phyloP scores from a whole-genome alignment of 2,888 invertebrate species.

The Strigamia maritima region DNA sequence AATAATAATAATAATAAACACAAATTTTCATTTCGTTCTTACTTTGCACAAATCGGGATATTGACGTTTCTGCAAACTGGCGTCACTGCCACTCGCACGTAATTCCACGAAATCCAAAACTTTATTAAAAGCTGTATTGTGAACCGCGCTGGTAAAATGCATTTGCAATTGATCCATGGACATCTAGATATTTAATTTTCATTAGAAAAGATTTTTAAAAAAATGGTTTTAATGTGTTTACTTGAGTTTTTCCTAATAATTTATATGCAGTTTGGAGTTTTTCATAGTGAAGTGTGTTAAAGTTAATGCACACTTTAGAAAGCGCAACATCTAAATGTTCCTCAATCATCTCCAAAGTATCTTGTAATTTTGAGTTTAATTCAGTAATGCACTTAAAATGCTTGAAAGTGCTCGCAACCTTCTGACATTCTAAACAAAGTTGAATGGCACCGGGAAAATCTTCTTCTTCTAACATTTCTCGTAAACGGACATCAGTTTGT shows the following conservation, averaged over 20 bases:
- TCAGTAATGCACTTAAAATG: slow-evolving; percentile 91
- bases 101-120: slow-evolving; percentile 58
- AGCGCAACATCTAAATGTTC: slow-evolving; percentile 84
- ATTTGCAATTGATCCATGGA: slow-evolving; percentile 93
- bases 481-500: slow-evolving; percentile 78
- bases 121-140: slow-evolving; percentile 54
- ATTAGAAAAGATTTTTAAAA: not conserved
- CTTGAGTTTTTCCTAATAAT: slow-evolving; percentile 77
- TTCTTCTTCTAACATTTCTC: slow-evolving; percentile 70
- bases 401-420: slow-evolving; percentile 75
- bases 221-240: slow-evolving; percentile 42
- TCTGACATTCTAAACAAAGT: slow-evolving; percentile 81
- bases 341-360: slow-evolving; percentile 85
- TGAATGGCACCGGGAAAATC: slow-evolving; percentile 88
- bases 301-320: slow-evolving; percentile 70
- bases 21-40: slow-evolving; percentile 38
- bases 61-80: slow-evolving; percentile 61
- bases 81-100: slow-evolving; percentile 49
- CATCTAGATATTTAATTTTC: slow-evolving; percentile 58
- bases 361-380: slow-evolving; percentile 78
- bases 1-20: not conserved
- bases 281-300: slow-evolving; percentile 73
- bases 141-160: slow-evolving; percentile 90
- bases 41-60: slow-evolving; percentile 77
- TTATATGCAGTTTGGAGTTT: slow-evolving; percentile 84